Evolutionary conservation across 2,888 invertebrate genomes (phyloP).

Genomic region (Melitaea athalia): DNA sequence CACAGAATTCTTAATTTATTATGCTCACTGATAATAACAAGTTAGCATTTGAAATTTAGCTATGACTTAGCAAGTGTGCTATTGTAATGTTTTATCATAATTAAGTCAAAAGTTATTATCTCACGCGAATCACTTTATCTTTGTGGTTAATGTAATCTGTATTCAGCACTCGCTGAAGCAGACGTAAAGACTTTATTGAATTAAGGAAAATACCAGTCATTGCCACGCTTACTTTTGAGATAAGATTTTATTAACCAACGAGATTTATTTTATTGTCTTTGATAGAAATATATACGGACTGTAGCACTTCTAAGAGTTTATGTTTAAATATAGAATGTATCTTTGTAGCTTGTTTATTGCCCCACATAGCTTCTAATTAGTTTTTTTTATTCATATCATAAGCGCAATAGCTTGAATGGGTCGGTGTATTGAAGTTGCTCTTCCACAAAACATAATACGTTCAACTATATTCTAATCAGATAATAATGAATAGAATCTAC

Average conservation of each 20-base stretch:
- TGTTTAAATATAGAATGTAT: neutral
- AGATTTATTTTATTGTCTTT: neutral
- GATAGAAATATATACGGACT: neutral
- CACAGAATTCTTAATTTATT: neutral
- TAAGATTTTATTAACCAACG: conserved; percentile 16
- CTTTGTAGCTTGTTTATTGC: neutral
- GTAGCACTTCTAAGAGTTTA: neutral
- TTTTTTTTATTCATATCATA: no score
- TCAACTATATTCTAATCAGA: no score
- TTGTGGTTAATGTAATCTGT: conserved; percentile 21
- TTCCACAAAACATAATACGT: no score
- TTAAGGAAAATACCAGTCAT: conserved; percentile 20
- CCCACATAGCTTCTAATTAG: no score
- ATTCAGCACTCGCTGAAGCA: conserved; percentile 16
- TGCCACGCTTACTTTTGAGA: conserved; percentile 7
- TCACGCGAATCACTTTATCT: conserved; percentile 13
- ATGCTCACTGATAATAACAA: neutral
- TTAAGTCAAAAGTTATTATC: conserved; percentile 21
- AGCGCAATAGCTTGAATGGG: no score
- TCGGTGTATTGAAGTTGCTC: no score
- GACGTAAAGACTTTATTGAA: conserved; percentile 23
- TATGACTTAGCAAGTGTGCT: conserved; percentile 11
- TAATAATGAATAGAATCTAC: no score
- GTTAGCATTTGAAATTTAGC: neutral
- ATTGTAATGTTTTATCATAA: conserved; percentile 27